These are phyloP conservation scores for Ranitomeya imitator DNA, from an alignment of 2,113 vertebrate genomes.

Conservation along the genomic window DNA sequence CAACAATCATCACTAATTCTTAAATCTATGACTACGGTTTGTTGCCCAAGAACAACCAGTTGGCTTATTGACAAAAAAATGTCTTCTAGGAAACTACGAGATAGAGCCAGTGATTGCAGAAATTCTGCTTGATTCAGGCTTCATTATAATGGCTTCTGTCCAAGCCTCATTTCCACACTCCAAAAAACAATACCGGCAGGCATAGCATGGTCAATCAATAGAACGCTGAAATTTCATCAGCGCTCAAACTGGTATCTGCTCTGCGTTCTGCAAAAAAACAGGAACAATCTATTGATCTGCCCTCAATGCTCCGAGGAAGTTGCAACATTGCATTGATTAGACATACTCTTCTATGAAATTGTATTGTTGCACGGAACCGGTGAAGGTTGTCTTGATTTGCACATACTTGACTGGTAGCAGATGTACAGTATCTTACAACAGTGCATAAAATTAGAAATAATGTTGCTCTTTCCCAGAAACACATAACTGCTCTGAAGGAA, in stretches of 20 bases:
- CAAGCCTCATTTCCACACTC: constrained; percentile 14
- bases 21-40: background rate
- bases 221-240: constrained; percentile 31
- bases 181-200: constrained; percentile 32
- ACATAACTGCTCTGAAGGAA: no score
- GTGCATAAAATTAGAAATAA: background rate
- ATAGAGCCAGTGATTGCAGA: background rate
- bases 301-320: constrained; percentile 23
- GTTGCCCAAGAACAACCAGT: background rate
- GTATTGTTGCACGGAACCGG: background rate
- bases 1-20: background rate
- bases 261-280: constrained; percentile 19
- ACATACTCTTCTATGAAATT: background rate
- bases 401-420: background rate
- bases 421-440: no score
- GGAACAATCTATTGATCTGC: constrained; percentile 41
- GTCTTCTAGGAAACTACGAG: constrained; percentile 10
- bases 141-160: constrained; percentile 27
- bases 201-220: constrained; percentile 32
- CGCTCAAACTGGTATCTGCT: constrained; percentile 32
- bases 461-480: no score
- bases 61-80: background rate
- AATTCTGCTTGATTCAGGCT: background rate
- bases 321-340: constrained; percentile 49
- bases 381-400: background rate